Conservation (phyloP, 2,797 vertebrate genomes). For the Onychomys arenicola region DNA sequence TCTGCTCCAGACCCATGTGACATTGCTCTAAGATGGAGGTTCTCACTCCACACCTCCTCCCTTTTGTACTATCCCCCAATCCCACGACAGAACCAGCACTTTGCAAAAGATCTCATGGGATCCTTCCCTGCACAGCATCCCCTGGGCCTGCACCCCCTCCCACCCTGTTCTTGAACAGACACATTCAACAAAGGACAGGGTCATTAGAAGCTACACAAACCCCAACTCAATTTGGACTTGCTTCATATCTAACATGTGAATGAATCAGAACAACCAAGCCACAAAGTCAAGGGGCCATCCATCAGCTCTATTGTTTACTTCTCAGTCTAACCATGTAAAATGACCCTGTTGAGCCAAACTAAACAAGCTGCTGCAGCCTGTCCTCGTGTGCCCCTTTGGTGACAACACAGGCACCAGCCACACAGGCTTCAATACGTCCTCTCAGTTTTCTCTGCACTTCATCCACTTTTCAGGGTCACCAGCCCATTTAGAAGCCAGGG, state of each 20-base stretch:
- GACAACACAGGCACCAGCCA: background rate
- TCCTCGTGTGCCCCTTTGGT: background rate
- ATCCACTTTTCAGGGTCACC: background rate
- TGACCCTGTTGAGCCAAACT: slow-evolving; percentile 22
- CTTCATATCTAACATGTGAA: rapidly evolving
- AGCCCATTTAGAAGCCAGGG: background rate
- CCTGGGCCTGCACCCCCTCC: background rate
- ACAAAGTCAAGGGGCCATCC: background rate
- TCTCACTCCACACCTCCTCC: background rate
- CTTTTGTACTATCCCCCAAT: rapidly evolving
- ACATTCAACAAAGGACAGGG: background rate
- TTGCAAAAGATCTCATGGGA: slow-evolving; percentile 10
- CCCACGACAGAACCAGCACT: background rate
- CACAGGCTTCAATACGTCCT: background rate
- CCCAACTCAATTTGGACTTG: too few species aligned
- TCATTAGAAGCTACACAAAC: background rate
- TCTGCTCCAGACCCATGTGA: background rate
- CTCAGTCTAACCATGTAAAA: slow-evolving; percentile 41
- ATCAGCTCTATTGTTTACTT: slow-evolving; percentile 62
- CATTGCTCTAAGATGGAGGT: background rate
- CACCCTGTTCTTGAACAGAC: background rate
- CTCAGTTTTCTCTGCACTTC: background rate
- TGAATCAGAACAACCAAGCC: background rate
- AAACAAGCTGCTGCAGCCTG: background rate
- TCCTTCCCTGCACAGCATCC: background rate